phyloP scores from a whole-genome alignment of 2,888 invertebrate species.

The Drosophila subsilvestris region DNA sequence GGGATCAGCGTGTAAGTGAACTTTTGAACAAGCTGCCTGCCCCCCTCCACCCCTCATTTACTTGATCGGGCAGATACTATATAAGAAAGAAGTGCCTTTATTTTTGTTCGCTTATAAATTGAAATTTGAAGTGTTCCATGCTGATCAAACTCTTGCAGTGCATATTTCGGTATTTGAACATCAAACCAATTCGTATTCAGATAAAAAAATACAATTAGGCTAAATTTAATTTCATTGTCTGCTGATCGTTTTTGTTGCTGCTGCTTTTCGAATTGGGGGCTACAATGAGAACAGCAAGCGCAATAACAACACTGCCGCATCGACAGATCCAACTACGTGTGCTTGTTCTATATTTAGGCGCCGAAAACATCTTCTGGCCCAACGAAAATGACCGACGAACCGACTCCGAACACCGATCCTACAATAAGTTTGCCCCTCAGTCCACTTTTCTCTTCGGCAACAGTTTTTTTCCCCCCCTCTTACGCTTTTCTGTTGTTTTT shows the following conservation, averaged over 20 bases:
- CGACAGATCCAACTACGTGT: slow-evolving; percentile 75
- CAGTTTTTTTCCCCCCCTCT: slow-evolving; percentile 12
- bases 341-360: slow-evolving; percentile 71
- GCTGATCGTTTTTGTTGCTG: slow-evolving; percentile 30
- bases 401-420: slow-evolving; percentile 25
- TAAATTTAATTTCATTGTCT: slow-evolving; percentile 66
- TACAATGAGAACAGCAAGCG: slow-evolving; percentile 39
- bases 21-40: slow-evolving; percentile 61
- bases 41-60: slow-evolving; percentile 51
- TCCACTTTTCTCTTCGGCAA: slow-evolving; percentile 33
- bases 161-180: slow-evolving; percentile 30
- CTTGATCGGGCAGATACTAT: slow-evolving; percentile 33
- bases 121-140: slow-evolving; percentile 38
- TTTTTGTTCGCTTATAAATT: slow-evolving; percentile 18
- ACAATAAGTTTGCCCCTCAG: slow-evolving; percentile 13
- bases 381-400: slow-evolving; percentile 50
- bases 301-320: slow-evolving; percentile 56
- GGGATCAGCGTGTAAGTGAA: slow-evolving; percentile 61
- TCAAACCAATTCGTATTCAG: slow-evolving; percentile 38
- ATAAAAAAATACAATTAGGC: slow-evolving; percentile 56
- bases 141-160: slow-evolving; percentile 28
- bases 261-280: slow-evolving; percentile 50
- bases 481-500: slow-evolving; percentile 59
- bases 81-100: slow-evolving; percentile 15
- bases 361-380: slow-evolving; percentile 61